Percentiles rank a stretch among this genome's conserved stretches.
Conservation (phyloP, 2,797 vertebrate genomes). For the Ptychobarbus kaznakovi region DNA sequence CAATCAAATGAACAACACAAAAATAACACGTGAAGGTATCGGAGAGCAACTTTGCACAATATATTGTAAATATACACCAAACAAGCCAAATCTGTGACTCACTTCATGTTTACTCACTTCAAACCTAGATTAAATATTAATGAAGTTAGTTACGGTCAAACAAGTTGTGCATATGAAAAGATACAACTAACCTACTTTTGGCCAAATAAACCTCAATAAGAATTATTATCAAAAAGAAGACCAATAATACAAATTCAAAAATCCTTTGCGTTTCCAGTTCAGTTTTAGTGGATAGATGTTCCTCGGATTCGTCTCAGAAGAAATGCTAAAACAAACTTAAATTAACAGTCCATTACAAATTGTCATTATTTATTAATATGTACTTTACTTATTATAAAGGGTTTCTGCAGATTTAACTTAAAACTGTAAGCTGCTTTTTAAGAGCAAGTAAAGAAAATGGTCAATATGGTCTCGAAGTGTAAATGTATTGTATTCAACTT, state of each 20-base stretch:
- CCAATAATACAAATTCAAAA: background rate
- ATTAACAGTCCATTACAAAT: background rate
- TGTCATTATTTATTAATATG: background rate
- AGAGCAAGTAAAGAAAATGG: background rate
- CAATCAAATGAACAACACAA: background rate
- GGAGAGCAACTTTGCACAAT: background rate
- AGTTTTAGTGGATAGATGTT: background rate
- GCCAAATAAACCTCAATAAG: background rate
- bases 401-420: background rate
- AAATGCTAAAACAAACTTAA: background rate
- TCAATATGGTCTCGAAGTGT: background rate
- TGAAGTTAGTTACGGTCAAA: background rate
- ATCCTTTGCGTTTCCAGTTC: background rate
- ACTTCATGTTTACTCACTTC: background rate
- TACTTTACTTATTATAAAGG: background rate
- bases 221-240: background rate
- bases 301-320: background rate
- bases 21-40: no score
- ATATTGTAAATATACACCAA: background rate
- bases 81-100: background rate
- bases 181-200: background rate
- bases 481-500: background rate
- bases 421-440: background rate
- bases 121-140: constrained; percentile 8
- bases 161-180: background rate